Evolutionary conservation across 1,140 invertebrate genomes (phyloP).

Genomic region (Episyrphus balteatus): DNA sequence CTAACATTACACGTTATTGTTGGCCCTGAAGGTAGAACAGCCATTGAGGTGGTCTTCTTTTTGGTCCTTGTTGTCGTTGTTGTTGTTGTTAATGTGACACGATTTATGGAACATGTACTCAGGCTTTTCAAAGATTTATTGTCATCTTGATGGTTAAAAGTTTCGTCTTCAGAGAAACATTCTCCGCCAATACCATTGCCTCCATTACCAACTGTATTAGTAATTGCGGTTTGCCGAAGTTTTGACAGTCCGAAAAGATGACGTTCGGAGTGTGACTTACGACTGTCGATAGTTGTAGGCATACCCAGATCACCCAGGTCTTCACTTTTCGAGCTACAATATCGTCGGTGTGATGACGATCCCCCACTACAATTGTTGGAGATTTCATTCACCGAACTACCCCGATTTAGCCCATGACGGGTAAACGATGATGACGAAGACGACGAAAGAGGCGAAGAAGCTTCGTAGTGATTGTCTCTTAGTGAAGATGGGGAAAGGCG

Average conservation of each 20-base stretch:
- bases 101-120: background rate
- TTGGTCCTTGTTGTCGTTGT: slow-evolving; percentile 23
- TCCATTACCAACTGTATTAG: slow-evolving; percentile 21
- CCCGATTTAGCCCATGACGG: slow-evolving; percentile 15
- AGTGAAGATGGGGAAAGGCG: too few species aligned
- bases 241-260: slow-evolving; percentile 22
- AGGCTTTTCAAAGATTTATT: slow-evolving; percentile 17
- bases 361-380: slow-evolving; percentile 9
- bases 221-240: slow-evolving; percentile 34
- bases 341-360: slow-evolving; percentile 11
- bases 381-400: slow-evolving; percentile 13
- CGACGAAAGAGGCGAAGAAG: slow-evolving; percentile 12
- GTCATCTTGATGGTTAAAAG: slow-evolving; percentile 34
- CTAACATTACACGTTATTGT: too few species aligned
- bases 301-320: slow-evolving; percentile 23
- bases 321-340: slow-evolving; percentile 33
- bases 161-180: slow-evolving; percentile 21
- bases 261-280: slow-evolving; percentile 32
- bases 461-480: slow-evolving; percentile 22
- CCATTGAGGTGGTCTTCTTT: slow-evolving; percentile 34
- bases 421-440: too few species aligned
- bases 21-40: slow-evolving; percentile 6
- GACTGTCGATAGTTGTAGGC: slow-evolving; percentile 23
- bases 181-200: slow-evolving; percentile 5
- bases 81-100: background rate